Evolutionary conservation across 2,113 vertebrate genomes (phyloP).

Genomic region (Bungarus multicinctus): DNA sequence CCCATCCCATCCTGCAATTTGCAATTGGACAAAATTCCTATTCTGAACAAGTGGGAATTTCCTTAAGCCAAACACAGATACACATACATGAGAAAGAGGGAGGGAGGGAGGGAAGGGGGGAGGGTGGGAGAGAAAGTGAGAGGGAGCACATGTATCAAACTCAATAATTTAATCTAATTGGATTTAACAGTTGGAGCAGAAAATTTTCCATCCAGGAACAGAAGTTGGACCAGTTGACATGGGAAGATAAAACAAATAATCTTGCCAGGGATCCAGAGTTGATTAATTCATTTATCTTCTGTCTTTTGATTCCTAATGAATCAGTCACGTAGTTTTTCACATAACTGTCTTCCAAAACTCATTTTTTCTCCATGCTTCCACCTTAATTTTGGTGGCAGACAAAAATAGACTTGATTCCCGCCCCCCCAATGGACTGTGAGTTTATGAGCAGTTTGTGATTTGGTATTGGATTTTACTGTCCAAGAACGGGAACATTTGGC

Average conservation of each 20-base stretch:
- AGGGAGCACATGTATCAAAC: not conserved
- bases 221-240: not conserved
- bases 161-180: not conserved
- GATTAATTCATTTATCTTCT: not conserved
- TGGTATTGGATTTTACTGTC: not conserved
- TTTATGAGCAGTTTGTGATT: not conserved
- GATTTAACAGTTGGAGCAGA: not conserved
- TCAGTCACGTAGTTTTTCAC: too few relatives aligned
- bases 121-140: fast-evolving
- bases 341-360: not conserved
- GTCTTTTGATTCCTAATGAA: not conserved
- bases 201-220: not conserved
- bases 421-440: not conserved
- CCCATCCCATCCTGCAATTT: constrained; percentile 29
- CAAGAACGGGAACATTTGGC: not conserved
- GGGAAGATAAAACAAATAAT: not conserved
- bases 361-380: not conserved
- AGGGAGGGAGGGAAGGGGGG: not conserved
- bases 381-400: not conserved
- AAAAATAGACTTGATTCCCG: not conserved
- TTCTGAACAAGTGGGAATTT: constrained; percentile 31
- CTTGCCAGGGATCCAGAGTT: not conserved
- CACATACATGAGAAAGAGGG: not conserved
- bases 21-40: constrained; percentile 18
- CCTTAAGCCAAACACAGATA: not conserved